These are phyloP conservation scores for Asarcornis scutulata DNA, from an alignment of 2,113 vertebrate genomes.

Conservation along the genomic window DNA sequence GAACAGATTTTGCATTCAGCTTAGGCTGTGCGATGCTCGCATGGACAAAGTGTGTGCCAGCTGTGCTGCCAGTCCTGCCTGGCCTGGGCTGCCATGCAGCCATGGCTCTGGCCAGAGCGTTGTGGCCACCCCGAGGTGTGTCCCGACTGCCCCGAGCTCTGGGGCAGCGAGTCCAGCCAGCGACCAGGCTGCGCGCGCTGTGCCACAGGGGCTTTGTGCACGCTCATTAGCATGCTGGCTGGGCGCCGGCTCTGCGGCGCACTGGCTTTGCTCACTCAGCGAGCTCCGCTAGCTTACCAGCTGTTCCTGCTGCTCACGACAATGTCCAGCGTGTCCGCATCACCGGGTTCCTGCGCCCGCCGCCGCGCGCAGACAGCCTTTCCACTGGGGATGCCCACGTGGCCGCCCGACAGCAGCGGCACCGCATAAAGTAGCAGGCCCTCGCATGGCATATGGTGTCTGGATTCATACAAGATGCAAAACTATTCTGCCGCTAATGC, in stretches of 20 bases:
- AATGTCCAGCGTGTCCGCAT: conserved; percentile 94
- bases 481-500: conserved; percentile 96
- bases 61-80: too few species aligned
- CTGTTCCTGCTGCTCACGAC: conserved; percentile 95
- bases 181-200: background rate
- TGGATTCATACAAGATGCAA: conserved; percentile 99
- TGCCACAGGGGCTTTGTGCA: conserved; percentile 2
- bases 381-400: conserved; percentile 89
- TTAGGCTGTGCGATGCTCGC: too few species aligned
- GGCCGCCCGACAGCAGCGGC: conserved; percentile 89
- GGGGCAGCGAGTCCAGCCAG: background rate
- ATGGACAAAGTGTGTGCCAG: too few species aligned
- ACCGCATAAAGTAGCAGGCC: conserved; percentile 89
- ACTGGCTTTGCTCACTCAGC: background rate
- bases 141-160: too few species aligned
- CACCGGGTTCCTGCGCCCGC: conserved; percentile 83
- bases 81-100: too few species aligned
- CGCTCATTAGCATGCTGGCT: conserved; percentile 88
- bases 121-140: too few species aligned
- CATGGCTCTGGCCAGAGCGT: too few species aligned
- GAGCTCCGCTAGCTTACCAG: conserved; percentile 88
- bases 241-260: conserved; percentile 76
- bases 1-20: too few species aligned
- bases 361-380: conserved; percentile 78
- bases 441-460: conserved; percentile 99